Evolutionary conservation across 2,888 invertebrate species (phyloP).

Genomic region (Apodemia zela): DNA sequence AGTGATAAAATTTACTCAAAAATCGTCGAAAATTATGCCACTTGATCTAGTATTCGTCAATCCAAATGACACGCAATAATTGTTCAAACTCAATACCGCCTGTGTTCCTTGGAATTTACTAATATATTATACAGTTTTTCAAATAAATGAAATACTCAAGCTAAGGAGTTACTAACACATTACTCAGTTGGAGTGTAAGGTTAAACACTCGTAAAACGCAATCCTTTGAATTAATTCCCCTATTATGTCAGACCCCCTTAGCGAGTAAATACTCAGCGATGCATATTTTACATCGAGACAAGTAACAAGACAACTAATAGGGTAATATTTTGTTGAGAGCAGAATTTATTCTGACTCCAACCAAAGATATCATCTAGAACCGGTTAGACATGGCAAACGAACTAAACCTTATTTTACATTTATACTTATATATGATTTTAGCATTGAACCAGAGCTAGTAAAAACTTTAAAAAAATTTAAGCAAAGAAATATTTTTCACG

Average conservation of each 20-base stretch:
- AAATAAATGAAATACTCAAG: background rate
- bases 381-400: background rate
- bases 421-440: too few relatives aligned
- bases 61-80: too few relatives aligned
- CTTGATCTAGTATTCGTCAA: too few relatives aligned
- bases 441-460: too few relatives aligned
- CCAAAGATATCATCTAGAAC: background rate
- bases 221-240: background rate
- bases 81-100: too few relatives aligned
- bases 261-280: background rate
- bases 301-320: conserved; percentile 26
- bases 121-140: background rate
- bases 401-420: too few relatives aligned
- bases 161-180: background rate
- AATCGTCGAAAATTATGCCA: too few relatives aligned
- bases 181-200: background rate
- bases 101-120: too few relatives aligned
- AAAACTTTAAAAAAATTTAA: too few relatives aligned
- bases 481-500: too few relatives aligned
- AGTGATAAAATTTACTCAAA: too few relatives aligned
- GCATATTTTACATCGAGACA: conserved; percentile 19
- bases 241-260: conserved; percentile 8
- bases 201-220: background rate
- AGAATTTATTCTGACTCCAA: conserved; percentile 4
- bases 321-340: conserved; percentile 25